Conservation (phyloP, 2,113 vertebrate species). For the Toxotes chatareus region DNA sequence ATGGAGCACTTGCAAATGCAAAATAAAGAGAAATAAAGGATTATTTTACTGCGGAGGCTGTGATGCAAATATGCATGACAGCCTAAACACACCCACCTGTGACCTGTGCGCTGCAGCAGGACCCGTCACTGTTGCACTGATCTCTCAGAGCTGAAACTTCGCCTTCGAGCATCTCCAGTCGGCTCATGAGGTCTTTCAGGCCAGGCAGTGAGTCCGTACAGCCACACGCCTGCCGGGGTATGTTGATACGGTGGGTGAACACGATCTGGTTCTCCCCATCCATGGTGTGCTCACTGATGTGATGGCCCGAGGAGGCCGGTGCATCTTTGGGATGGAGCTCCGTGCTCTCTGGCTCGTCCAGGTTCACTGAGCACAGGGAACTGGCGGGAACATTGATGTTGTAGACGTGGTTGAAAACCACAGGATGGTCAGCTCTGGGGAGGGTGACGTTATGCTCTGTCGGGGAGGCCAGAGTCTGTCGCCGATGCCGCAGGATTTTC, state of each 20-base stretch:
- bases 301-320: slow-evolving; percentile 71
- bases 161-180: slow-evolving; percentile 93
- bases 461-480: slow-evolving; percentile 56
- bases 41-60: slow-evolving; percentile 17
- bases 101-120: slow-evolving; percentile 86
- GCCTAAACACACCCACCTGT: slow-evolving; percentile 74
- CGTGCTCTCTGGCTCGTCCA: slow-evolving; percentile 83
- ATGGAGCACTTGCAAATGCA: slow-evolving; percentile 3
- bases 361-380: slow-evolving; percentile 89
- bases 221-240: slow-evolving; percentile 91
- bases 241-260: slow-evolving; percentile 96
- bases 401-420: slow-evolving; percentile 96
- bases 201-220: slow-evolving; percentile 86
- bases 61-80: neutral
- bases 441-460: slow-evolving; percentile 85
- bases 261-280: slow-evolving; percentile 93
- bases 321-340: slow-evolving; percentile 73
- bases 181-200: slow-evolving; percentile 91
- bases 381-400: slow-evolving; percentile 92
- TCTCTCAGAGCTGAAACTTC: slow-evolving; percentile 91
- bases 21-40: slow-evolving; percentile 1
- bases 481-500: slow-evolving; percentile 88
- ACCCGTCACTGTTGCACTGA: slow-evolving; percentile 84
- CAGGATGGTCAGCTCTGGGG: slow-evolving; percentile 86
- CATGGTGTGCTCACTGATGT: slow-evolving; percentile 85